A percentile compares a stretch with the other conserved stretches of the same genome.
Evolutionary conservation across 2,888 invertebrate species (phyloP).

Genomic region (Synanthedon andrenaeformis): DNA sequence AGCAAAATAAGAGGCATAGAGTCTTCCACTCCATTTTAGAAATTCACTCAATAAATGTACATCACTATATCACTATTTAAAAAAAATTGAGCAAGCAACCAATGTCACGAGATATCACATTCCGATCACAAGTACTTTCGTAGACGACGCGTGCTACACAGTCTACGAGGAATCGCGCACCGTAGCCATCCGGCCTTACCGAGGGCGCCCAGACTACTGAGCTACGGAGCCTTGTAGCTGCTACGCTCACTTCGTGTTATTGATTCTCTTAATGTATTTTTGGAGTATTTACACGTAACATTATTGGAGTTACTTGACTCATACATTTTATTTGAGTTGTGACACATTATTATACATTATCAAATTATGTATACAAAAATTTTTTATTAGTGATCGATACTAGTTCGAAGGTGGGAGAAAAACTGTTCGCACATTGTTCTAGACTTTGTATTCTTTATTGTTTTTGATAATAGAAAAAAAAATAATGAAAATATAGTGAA

Average conservation of each 20-base stretch:
- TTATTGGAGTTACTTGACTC: constrained; percentile 10
- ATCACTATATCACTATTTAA: constrained; percentile 1
- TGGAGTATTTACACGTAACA: constrained; percentile 51
- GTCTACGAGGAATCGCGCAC: constrained; percentile 7
- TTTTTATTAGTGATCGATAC: too few relatives aligned
- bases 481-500: too few relatives aligned
- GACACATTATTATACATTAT: background rate
- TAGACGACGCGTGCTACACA: constrained; percentile 7
- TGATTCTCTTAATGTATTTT: constrained; percentile 70
- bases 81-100: constrained; percentile 18
- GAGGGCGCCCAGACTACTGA: constrained; percentile 55
- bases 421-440: too few relatives aligned
- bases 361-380: background rate
- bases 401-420: too few relatives aligned
- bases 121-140: constrained; percentile 14
- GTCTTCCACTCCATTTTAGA: constrained; percentile 47
- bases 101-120: constrained; percentile 31
- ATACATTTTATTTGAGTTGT: background rate
- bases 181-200: constrained; percentile 31
- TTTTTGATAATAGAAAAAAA: too few relatives aligned
- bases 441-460: too few relatives aligned
- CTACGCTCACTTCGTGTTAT: constrained; percentile 48
- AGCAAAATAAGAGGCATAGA: constrained; percentile 23
- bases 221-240: constrained; percentile 17
- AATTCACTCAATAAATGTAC: constrained; percentile 17